These are phyloP conservation scores for Eutrigla gurnardus DNA, from an alignment of 2,797 vertebrate genomes.

Conservation along the genomic window DNA sequence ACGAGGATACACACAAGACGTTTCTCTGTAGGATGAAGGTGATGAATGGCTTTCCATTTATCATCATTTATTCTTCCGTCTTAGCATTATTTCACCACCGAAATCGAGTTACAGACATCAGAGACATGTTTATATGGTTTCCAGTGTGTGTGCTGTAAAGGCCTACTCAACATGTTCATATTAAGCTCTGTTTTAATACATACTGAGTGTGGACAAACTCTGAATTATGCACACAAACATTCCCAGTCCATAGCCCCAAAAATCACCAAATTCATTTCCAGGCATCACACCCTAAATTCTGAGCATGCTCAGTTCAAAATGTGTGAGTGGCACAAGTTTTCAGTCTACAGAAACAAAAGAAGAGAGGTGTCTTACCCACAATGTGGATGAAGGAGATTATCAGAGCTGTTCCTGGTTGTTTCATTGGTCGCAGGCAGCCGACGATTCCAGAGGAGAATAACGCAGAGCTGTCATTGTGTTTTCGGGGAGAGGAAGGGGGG, in stretches of 20 bases:
- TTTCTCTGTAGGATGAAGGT: conserved; percentile 6
- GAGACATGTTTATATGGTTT: neutral
- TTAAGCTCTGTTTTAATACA: neutral
- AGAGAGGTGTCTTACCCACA: conserved; percentile 72
- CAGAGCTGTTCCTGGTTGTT: conserved; percentile 79
- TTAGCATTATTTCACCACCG: neutral
- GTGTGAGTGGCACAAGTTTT: conserved; percentile 71
- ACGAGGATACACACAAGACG: neutral
- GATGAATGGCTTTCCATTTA: conserved; percentile 21
- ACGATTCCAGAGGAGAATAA: conserved; percentile 72
- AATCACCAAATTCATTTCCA: conserved; percentile 44
- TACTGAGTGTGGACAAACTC: conserved; percentile 22
- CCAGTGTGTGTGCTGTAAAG: neutral
- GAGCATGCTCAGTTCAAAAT: conserved; percentile 45
- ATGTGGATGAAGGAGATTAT: conserved; percentile 75
- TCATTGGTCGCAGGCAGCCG: conserved; percentile 69
- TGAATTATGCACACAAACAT: conserved; percentile 23
- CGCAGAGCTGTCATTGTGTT: conserved; percentile 80
- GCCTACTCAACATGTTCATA: neutral
- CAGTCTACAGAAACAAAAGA: conserved; percentile 68
- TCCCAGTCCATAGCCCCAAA: conserved; percentile 18
- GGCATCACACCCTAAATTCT: conserved; percentile 50
- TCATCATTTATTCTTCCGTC: conserved; percentile 11
- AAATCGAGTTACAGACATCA: neutral
- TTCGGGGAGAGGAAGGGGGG: conserved; percentile 46